phyloP scores from a whole-genome alignment of 1,140 invertebrate genomes.

The Pogonomyrmex barbatus region DNA sequence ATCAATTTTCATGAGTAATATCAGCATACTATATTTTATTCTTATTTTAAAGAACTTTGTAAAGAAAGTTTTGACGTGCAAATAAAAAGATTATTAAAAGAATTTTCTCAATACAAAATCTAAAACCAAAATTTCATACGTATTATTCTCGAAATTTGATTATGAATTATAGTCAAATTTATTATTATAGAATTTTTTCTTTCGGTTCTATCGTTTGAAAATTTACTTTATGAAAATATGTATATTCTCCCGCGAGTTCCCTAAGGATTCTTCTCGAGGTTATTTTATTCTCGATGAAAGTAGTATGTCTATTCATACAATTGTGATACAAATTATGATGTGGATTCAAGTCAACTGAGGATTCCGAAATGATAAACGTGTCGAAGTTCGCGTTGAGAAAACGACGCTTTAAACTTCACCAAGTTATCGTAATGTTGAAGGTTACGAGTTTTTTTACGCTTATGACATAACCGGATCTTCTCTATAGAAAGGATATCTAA shows the following conservation, averaged over 20 bases:
- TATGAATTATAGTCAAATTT: neutral
- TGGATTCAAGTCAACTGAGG: neutral
- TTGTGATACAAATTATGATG: constrained; percentile 44
- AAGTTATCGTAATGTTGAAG: neutral
- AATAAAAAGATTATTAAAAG: constrained; percentile 16
- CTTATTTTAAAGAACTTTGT: neutral
- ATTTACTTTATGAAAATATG: constrained; percentile 2
- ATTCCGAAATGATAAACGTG: neutral
- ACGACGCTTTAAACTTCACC: constrained; percentile 20
- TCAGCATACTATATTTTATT: neutral
- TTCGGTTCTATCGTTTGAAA: neutral
- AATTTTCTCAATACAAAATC: neutral
- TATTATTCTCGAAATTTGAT: constrained; percentile 5
- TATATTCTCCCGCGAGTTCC: neutral
- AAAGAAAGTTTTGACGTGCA: neutral
- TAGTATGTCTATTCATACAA: constrained; percentile 19
- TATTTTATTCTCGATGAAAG: constrained; percentile 59
- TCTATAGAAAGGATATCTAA: neutral
- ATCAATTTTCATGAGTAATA: constrained; percentile 10
- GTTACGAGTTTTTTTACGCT: neutral
- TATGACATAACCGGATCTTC: neutral
- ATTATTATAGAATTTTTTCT: neutral
- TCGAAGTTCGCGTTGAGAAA: neutral
- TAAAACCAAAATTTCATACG: neutral
- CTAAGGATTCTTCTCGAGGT: neutral